Base-by-base conservation (phyloP, 1,140 invertebrate genomes). In the Diorhabda sublineata region DNA sequence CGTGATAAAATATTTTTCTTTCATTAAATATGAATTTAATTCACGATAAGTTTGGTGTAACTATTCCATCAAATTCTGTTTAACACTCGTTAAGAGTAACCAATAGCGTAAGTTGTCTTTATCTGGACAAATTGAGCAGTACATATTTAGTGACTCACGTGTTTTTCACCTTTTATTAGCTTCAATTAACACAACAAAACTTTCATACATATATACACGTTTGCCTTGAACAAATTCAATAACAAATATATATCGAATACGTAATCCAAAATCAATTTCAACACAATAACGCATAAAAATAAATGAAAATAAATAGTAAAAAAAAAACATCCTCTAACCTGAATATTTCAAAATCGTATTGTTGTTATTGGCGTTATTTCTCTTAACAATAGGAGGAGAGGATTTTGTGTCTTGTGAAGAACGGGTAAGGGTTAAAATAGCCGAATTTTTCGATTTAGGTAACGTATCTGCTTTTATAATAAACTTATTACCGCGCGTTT, bases 391-490 rank as follows among this genome's bases (percentile, higher is more conserved):
- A 56, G 64, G 63, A 8, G 47, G 47, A 4, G 47, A n/a, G n/a
- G 47, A n/a, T 52, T 52, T 52, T 52, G n/a, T 3, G 6, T 52
- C 47, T 52, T 52, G 47, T 43, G 44, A 61, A 58, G 67, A 61
- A 3, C 60, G n/a, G 42, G 63, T 8, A 2, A 58, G 62, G 56
- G 47, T n/a, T 47, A 59, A 26, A 42, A 41, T 26, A 5, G 59
- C 58, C 59, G 64, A 68, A 5, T 67, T 71, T 65, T 74, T 72
- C 45, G 64, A 58, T 60, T 69, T 71, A 6, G 76, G 76, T 52
- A 78, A 62, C 5, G 76, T 74, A 56, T 74, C 69, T 2, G 77
- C 69, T 44, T 69, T 73, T 6, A 80, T 74, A 64, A 75, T 72
- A 42, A 80, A 71, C 58, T 71, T 74, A 11, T 69, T 74, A 52